phyloP scores from a whole-genome alignment of 2,888 invertebrate genomes.

The Electrophaes corylata region DNA sequence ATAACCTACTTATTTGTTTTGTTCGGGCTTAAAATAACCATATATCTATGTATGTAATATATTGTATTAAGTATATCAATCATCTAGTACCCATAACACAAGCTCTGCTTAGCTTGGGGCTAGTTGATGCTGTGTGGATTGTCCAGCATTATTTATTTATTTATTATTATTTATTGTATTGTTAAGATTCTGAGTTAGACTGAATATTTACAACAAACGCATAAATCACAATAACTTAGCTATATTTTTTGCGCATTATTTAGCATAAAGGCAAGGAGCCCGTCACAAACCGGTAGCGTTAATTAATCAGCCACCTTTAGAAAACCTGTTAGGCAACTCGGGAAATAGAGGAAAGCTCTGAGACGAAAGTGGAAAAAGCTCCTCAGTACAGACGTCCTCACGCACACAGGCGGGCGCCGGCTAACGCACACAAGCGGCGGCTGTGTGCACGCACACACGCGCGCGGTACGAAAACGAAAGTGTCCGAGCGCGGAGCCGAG shows the following conservation, averaged over 20 bases:
- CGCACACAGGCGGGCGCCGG: slow-evolving; percentile 27
- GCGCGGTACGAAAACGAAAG: slow-evolving; percentile 82
- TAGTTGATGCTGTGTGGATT: too few relatives aligned
- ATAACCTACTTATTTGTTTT: slow-evolving; percentile 9
- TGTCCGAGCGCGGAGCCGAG: slow-evolving; percentile 77
- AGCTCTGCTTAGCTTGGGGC: too few relatives aligned
- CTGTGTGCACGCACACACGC: slow-evolving; percentile 54
- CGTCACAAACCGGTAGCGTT: slow-evolving; percentile 35
- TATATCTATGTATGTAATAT: too few relatives aligned
- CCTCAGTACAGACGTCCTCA: slow-evolving; percentile 45
- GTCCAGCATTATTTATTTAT: too few relatives aligned
- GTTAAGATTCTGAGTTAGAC: not conserved
- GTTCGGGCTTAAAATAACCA: not conserved
- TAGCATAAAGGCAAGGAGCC: slow-evolving; percentile 45
- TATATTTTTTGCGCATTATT: slow-evolving; percentile 44
- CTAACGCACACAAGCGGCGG: slow-evolving; percentile 29
- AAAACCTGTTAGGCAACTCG: slow-evolving; percentile 76
- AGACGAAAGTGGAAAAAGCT: slow-evolving; percentile 78
- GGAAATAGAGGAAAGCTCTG: slow-evolving; percentile 79
- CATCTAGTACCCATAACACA: too few relatives aligned
- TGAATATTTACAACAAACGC: not conserved
- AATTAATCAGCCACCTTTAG: slow-evolving; percentile 56
- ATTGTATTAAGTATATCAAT: too few relatives aligned
- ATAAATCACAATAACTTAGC: slow-evolving; percentile 17
- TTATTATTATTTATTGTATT: not conserved